A percentile compares a stretch with the other conserved stretches of the same genome.
These are phyloP conservation scores for Buceros bicornis DNA, from an alignment of 2,797 vertebrate genomes.

Conservation along the genomic window DNA sequence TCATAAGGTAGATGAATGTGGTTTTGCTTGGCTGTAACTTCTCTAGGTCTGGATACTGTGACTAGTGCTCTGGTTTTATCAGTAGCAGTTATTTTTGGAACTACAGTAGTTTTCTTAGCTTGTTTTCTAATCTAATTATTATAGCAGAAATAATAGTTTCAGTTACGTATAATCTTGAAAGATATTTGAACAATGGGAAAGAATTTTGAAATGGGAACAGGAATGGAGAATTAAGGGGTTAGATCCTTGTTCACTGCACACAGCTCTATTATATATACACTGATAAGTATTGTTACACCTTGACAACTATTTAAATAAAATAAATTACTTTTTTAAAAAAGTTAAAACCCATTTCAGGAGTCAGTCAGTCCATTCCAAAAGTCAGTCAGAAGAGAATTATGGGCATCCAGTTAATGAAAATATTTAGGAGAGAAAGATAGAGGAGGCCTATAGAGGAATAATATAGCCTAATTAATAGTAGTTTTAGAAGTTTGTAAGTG, in stretches of 20 bases:
- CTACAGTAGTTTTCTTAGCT: constrained; percentile 62
- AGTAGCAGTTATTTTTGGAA: constrained; percentile 54
- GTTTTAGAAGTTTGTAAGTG: neutral
- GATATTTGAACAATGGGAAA: neutral
- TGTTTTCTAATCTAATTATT: constrained; percentile 77
- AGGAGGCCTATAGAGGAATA: neutral
- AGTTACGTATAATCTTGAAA: constrained; percentile 4
- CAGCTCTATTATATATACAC: neutral
- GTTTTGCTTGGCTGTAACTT: constrained; percentile 68
- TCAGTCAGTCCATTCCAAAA: constrained; percentile 1
- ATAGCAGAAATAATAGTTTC: constrained; percentile 63
- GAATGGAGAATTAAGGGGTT: constrained; percentile 7
- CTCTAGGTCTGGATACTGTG: constrained; percentile 61
- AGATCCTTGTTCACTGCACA: constrained; percentile 10
- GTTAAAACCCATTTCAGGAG: constrained; percentile 24
- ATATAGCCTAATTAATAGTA: neutral
- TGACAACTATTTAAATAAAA: neutral
- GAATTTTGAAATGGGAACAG: neutral
- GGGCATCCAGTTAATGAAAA: constrained; percentile 4
- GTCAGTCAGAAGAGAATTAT: constrained; percentile 13
- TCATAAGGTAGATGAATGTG: constrained; percentile 62
- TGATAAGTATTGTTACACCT: constrained; percentile 26
- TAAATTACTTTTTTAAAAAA: neutral
- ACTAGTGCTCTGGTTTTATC: constrained; percentile 52
- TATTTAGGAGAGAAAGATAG: neutral